Evolutionary conservation across 2,888 invertebrate genomes (phyloP).

Genomic region (Gasteruption jaculator): DNA sequence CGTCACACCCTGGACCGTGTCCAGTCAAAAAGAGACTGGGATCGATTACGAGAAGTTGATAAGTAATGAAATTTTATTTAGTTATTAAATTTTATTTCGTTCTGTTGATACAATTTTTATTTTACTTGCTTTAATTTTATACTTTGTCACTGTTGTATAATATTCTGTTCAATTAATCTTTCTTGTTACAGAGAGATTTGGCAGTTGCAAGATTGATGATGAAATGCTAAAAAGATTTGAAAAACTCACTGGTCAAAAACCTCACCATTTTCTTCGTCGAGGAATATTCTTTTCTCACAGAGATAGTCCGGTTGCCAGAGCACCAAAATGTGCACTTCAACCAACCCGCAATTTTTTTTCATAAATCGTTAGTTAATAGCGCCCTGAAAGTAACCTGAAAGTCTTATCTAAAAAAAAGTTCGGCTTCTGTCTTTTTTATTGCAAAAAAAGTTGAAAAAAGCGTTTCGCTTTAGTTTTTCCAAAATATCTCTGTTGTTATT

Average conservation of each 20-base stretch:
- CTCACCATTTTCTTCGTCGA: slow-evolving; percentile 84
- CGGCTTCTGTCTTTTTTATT: too few species aligned
- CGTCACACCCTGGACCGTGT: slow-evolving; percentile 96
- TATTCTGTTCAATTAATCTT: slow-evolving; percentile 1
- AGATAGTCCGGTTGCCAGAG: too few species aligned
- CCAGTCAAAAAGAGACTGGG: slow-evolving; percentile 80
- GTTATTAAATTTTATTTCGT: slow-evolving; percentile 21
- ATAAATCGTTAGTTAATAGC: too few species aligned
- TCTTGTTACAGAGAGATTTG: slow-evolving; percentile 75
- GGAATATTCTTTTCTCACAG: slow-evolving; percentile 98
- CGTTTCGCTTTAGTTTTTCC: too few species aligned
- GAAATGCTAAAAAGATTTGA: slow-evolving; percentile 82
- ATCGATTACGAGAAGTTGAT: slow-evolving; percentile 98
- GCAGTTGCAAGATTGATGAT: slow-evolving; percentile 84
- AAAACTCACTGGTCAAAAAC: slow-evolving; percentile 74
- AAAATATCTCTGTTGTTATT: too few species aligned
- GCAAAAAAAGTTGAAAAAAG: too few species aligned
- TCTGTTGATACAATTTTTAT: neutral
- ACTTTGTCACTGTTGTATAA: neutral
- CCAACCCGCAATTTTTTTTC: too few species aligned
- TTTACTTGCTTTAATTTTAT: neutral
- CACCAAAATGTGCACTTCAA: too few species aligned
- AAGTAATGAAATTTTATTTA: slow-evolving; percentile 60
- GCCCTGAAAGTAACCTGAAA: too few species aligned
- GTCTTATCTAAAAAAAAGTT: too few species aligned